Base-by-base conservation (phyloP, 2,113 vertebrate species). In the Takifugu bimaculatus region DNA sequence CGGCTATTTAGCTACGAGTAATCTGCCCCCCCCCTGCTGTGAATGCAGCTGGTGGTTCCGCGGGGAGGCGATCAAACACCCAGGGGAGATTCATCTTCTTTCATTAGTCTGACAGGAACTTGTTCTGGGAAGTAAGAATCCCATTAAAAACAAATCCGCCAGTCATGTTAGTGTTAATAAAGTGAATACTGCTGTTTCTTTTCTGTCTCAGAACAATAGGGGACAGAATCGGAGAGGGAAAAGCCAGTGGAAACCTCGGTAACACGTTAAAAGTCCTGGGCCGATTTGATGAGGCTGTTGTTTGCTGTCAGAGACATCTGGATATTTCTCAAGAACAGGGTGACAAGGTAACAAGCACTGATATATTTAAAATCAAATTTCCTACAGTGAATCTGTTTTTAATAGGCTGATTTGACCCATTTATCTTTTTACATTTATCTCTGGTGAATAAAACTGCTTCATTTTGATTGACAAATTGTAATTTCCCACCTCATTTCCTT, bases 221-320 rank as follows among this genome's bases (percentile, higher is more conserved):
- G 20, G 97, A 99, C 87, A 89, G 93, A 50, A 94, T 96, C 13
- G 96, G 96, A 64, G 96, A 99, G 63, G 97, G 93, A 42, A 99
- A 99, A 72, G 97, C 97, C 59, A 99, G 96, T 0, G 96, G 97
- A 5, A 99, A 99, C 87, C 93, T 99, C 0, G 96, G 97, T 14
- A 99, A 99, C 68, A 99, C 97, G 0, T 75, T 99, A 44, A 99
- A 99, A 79, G 93, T 96, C 11, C 88, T 99, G 3, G 95, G 93
- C 6, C 94, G 92, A 61, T 99, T 94, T 6, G 96, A 99, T 0
- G 97, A 99, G 84, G 97, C 97, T 0, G 78, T 92, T 0, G 94
- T 94, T 27, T 99, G 96, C 83, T 98, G 97, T 85, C 93, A 97
- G 77, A 93, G 97, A 69, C 97, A 99, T 79, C 83, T 99, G 88